Percentiles rank a stretch among this genome's conserved stretches.
Conservation (phyloP, 2,113 vertebrate genomes). For the Isichthys henryi region DNA sequence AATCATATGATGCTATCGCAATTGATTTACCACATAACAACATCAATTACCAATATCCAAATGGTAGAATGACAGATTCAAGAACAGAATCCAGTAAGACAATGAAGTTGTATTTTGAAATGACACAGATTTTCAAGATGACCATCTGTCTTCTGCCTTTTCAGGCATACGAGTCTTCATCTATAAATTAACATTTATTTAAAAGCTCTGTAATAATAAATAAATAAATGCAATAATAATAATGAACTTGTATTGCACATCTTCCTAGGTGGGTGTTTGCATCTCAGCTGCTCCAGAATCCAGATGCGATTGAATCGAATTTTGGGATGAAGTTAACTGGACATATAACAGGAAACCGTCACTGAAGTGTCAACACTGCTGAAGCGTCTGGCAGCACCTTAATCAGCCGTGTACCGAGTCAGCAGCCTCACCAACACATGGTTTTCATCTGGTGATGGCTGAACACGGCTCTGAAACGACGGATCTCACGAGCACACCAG, state of each 20-base stretch:
- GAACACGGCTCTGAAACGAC: not conserved
- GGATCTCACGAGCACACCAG: not conserved
- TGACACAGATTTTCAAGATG: not conserved
- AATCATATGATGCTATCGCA: not conserved
- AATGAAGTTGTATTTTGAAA: not conserved
- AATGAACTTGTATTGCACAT: not conserved
- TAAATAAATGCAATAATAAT: not conserved
- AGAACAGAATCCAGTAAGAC: not conserved
- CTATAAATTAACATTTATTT: conserved; percentile 16
- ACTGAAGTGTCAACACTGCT: not conserved
- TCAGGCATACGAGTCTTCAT: not conserved
- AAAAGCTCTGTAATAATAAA: not conserved
- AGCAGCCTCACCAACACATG: not conserved
- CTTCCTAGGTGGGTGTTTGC: not conserved
- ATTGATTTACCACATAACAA: not conserved
- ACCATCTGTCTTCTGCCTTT: not conserved
- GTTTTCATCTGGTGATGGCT: not conserved
- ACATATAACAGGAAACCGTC: not conserved
- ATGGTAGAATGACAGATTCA: not conserved
- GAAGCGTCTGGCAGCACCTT: not conserved
- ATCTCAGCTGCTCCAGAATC: not conserved
- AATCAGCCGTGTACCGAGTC: not conserved
- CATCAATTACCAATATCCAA: not conserved
- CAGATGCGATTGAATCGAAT: not conserved
- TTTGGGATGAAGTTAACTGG: not conserved